Base-by-base conservation (phyloP, 2,888 invertebrate genomes). In the Brassicogethes aeneus region DNA sequence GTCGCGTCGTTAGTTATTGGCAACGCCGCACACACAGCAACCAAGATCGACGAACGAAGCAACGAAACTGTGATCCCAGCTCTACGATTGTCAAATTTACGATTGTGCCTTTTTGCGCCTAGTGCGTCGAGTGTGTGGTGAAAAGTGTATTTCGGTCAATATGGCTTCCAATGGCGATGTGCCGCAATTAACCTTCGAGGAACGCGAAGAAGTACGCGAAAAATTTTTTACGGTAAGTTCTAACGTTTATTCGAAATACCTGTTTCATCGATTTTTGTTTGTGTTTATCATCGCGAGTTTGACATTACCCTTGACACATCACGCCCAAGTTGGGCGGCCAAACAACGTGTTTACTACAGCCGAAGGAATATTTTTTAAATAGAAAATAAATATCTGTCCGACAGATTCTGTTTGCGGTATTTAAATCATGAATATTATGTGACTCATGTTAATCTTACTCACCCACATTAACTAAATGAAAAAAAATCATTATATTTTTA, bases 191-290 rank as follows among this genome's bases (percentile, higher is more conserved):
- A 77, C 76, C 44, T 72, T 74, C 43, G 85, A 85, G 61, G 85
- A 86, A 70, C 75, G 77, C 56, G 70, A 77, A 47, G 87, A 87
- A 70, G 79, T 87, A 59, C 75, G 76, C 60, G 85, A 85, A 70
- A 82, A 84, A 64, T 86, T 86, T 64, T 73, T 74, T 56, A 77
- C 79, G 73, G 86, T 86, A 74, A 74, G 73, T 70, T 15, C 32
- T 36, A 16, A 41, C 41, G 17, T 14, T 30, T 30, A 16, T 10
- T 17, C 23, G 23, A 23, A 23, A 5, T 23, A 23, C 23, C 23
- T 23, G 23, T 23, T 23, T 23, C 23, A 23, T 23, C 10, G 23
- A 23, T 23, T 23, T 23, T 23, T 7, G n/a, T 10, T 23, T 23
- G 5, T 23, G 23, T 23, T 23, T 23, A 23, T 23, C 10, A 7